Percentiles rank a stretch among this genome's conserved stretches.
Conservation (phyloP, 2,797 vertebrate genomes). For the Neopelma chrysocephalum region DNA sequence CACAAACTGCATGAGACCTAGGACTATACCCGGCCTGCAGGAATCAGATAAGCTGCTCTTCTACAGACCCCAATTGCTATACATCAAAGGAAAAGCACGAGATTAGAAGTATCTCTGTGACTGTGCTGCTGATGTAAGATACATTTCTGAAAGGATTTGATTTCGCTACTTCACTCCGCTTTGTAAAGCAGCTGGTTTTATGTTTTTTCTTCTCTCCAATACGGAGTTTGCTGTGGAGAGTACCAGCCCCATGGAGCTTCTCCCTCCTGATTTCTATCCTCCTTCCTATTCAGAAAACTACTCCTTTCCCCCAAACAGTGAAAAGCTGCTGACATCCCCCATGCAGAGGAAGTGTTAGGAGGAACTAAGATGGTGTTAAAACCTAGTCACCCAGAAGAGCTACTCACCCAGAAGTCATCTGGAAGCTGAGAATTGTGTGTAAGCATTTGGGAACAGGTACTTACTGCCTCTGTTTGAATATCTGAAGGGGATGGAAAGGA, state of each 20-base stretch:
- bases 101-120: not conserved
- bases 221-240: not conserved
- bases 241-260: not conserved
- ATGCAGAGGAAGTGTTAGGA: not conserved
- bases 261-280: not conserved
- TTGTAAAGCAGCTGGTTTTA: not conserved
- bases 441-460: not conserved
- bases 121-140: not conserved
- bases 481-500: not conserved
- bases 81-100: slow-evolving; percentile 5
- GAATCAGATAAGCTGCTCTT: slow-evolving; percentile 27
- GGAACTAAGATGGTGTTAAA: not conserved
- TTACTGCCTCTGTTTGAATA: not conserved
- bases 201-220: not conserved
- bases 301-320: not conserved
- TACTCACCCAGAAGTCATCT: not conserved
- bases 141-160: not conserved
- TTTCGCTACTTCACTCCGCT: not conserved
- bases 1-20: not conserved
- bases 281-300: not conserved
- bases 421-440: not conserved
- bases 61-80: not conserved
- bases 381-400: not conserved
- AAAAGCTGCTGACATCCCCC: not conserved
- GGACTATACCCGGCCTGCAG: not conserved